Conservation (phyloP, 2,113 vertebrate genomes). For the Gnathochromis pfefferi region DNA sequence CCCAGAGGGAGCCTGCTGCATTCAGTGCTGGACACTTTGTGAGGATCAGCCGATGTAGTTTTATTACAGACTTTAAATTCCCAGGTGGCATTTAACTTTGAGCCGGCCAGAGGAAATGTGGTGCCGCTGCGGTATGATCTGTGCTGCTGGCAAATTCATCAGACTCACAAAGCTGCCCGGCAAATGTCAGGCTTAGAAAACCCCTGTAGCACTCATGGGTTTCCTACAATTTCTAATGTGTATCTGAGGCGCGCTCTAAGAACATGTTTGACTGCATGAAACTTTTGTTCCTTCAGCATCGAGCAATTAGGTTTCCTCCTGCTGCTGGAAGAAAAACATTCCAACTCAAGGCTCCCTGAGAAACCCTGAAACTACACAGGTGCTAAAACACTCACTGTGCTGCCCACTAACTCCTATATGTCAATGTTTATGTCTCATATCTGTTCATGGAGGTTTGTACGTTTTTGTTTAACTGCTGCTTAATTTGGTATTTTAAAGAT, state of each 20-base stretch:
- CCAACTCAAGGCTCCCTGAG: neutral
- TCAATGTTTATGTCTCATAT: neutral
- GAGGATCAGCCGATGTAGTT: neutral
- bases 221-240: neutral
- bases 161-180: neutral
- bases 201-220: neutral
- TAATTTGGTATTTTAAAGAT: neutral
- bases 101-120: neutral
- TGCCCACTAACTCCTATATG: neutral
- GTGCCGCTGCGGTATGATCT: neutral
- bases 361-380: neutral
- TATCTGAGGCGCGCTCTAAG: neutral
- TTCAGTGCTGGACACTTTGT: neutral
- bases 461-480: neutral
- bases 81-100: neutral
- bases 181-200: neutral
- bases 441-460: neutral
- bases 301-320: neutral
- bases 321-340: neutral
- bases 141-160: constrained; percentile 1
- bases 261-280: neutral
- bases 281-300: neutral
- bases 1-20: neutral
- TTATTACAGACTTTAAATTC: neutral
- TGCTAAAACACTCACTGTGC: neutral